Evolutionary conservation across 2,888 invertebrate species (phyloP).

Genomic region (Trilocha varians): DNA sequence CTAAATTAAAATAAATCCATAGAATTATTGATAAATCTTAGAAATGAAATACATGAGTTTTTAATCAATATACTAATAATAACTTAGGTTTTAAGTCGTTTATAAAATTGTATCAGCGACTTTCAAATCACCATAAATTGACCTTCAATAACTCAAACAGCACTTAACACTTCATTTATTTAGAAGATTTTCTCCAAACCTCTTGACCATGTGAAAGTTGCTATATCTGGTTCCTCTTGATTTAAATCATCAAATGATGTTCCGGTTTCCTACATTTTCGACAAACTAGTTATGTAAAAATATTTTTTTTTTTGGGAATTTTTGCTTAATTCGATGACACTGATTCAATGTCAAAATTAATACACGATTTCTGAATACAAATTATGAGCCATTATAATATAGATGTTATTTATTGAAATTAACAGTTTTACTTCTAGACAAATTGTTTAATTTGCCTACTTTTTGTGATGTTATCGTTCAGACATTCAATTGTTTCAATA

Average conservation of each 20-base stretch:
- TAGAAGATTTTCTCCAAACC: not conserved
- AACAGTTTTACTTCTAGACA: no score
- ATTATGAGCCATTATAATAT: not conserved
- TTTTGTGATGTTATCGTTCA: no score
- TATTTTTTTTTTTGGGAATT: not conserved
- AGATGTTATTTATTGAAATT: no score
- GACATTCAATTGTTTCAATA: no score
- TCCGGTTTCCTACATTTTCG: slow-evolving; percentile 1
- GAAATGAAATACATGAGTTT: no score
- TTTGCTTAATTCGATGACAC: not conserved
- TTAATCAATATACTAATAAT: no score
- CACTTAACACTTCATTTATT: not conserved
- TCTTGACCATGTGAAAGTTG: slow-evolving; percentile 1
- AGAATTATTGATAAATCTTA: no score
- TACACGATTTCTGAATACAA: no score
- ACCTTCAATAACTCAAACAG: not conserved
- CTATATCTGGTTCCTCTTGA: not conserved
- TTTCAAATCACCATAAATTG: not conserved
- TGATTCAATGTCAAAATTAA: not conserved
- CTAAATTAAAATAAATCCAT: no score
- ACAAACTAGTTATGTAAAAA: not conserved
- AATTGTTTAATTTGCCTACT: no score
- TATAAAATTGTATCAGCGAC: no score
- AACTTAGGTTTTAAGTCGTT: no score
- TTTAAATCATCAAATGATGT: not conserved